Evolutionary conservation across 2,113 vertebrate genomes (phyloP), one percentile per base, ranked within the genome.

Genomic region (Ailurus styani): DNA sequence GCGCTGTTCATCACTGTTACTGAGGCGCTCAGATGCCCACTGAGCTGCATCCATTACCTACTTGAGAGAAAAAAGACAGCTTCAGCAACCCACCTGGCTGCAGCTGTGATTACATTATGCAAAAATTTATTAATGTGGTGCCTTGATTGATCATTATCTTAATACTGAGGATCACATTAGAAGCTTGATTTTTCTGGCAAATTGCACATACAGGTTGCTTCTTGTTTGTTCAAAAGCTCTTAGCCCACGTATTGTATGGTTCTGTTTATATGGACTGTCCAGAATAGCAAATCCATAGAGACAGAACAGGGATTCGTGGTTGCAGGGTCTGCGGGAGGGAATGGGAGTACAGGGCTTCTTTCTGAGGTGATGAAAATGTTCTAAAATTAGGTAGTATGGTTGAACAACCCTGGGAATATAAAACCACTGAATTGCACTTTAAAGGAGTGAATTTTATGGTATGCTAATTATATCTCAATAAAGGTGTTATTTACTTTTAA

Each of bases 71-170:
- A 37, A 52, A 57, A 75, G 45, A 75, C 37, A 72, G 66, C 81
- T 81, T 77, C 79, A 70, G 77, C 68, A 54, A 9, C 83, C 79
- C 87, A 78, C 68, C 75, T 88, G 68, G 82, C 78, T 97, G 62
- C 91, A 85, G 89, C 91, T 90, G 66, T 93, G 96, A 97, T 97
- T 96, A 66, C 87, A 84, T 96, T 96, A 90, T 95, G 68, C 93
- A 97, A 11, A 90, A 73, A 82, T 91, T 37, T 95, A 95, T 96
- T 97, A 96, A 96, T 91, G 37, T 62, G 78, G 55, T 37, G 0
- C 77, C 75, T 75, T 96, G 68, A 97, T 87, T 90, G 96, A 84
- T 93, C 75, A 92, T 87, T 95, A 92, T 94, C 68, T 96, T 97
- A 98, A 96, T 92, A 93, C 87, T 31, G 47, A 95, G 66, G 87